Percentiles rank a stretch among this genome's conserved stretches.
Evolutionary conservation across 23 tunicate genomes (phyloP).

Genomic region (Oikopleura vanhoeffeni): DNA sequence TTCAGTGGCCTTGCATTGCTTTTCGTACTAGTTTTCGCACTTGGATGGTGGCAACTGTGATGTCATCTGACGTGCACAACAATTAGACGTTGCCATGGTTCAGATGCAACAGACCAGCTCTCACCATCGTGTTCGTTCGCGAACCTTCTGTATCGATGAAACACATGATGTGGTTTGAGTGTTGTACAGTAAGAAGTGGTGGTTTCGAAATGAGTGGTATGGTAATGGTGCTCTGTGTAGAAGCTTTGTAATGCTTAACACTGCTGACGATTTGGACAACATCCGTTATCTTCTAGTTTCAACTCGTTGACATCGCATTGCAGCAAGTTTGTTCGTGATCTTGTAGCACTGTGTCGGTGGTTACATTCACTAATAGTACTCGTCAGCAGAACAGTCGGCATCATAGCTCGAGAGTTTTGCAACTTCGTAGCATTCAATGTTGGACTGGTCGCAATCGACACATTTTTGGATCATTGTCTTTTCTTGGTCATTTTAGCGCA

Average conservation of each 20-base stretch:
- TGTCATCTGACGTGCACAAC: neutral
- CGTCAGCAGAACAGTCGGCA: slow-evolving; percentile 25
- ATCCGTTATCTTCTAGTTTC: neutral
- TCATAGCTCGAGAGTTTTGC: slow-evolving; percentile 18
- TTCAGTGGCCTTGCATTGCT: neutral
- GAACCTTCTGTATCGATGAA: neutral
- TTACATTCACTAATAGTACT: slow-evolving; percentile 38
- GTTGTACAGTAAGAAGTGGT: neutral
- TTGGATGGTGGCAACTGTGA: neutral
- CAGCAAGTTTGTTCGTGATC: slow-evolving; percentile 21
- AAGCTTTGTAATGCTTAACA: neutral
- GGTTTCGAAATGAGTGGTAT: neutral
- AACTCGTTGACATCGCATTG: slow-evolving; percentile 26
- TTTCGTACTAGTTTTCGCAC: neutral
- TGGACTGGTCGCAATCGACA: neutral
- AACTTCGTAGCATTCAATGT: neutral
- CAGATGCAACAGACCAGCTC: neutral
- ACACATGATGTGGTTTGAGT: neutral
- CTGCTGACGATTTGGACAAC: neutral
- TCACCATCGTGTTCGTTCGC: neutral
- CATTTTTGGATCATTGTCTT: neutral
- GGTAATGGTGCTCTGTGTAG: neutral
- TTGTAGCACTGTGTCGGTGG: slow-evolving; percentile 22
- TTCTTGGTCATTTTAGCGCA: too few species aligned
- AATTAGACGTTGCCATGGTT: slow-evolving; percentile 3